These are phyloP conservation scores for Microchrysa polita DNA, from an alignment of 2,888 invertebrate genomes.

Conservation along the genomic window DNA sequence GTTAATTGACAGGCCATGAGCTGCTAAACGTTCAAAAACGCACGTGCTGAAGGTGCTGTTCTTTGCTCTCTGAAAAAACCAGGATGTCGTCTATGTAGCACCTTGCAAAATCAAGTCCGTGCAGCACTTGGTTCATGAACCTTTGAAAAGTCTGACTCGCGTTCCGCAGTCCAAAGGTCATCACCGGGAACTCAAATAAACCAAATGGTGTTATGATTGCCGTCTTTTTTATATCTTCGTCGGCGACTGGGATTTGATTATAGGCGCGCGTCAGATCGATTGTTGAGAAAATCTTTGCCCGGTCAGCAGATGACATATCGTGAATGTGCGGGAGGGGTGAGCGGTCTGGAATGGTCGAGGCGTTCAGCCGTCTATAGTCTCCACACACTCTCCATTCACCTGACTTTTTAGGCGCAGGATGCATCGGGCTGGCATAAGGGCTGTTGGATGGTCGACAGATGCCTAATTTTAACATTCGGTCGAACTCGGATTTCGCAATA, in stretches of 20 bases:
- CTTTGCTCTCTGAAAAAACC: background rate
- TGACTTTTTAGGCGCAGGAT: background rate
- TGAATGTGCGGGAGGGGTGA: background rate
- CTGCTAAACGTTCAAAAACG: background rate
- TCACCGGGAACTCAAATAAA: background rate
- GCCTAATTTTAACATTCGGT: background rate
- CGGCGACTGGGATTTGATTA: background rate
- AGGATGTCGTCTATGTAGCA: background rate
- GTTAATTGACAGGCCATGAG: background rate
- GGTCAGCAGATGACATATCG: background rate
- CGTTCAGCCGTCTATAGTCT: slow-evolving; percentile 19
- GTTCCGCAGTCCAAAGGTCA: background rate
- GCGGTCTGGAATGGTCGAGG: background rate
- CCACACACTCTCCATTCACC: background rate
- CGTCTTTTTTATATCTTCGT: background rate
- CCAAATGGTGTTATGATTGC: background rate
- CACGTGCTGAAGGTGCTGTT: background rate
- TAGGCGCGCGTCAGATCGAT: background rate
- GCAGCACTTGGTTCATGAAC: background rate
- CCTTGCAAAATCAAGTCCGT: background rate
- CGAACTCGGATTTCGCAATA: slow-evolving; percentile 1
- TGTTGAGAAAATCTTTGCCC: background rate
- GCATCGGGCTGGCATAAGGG: background rate
- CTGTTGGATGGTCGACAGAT: background rate
- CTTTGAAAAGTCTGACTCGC: background rate